Conservation (phyloP, 1,140 invertebrate species). For the Drosophila athabasca region DNA sequence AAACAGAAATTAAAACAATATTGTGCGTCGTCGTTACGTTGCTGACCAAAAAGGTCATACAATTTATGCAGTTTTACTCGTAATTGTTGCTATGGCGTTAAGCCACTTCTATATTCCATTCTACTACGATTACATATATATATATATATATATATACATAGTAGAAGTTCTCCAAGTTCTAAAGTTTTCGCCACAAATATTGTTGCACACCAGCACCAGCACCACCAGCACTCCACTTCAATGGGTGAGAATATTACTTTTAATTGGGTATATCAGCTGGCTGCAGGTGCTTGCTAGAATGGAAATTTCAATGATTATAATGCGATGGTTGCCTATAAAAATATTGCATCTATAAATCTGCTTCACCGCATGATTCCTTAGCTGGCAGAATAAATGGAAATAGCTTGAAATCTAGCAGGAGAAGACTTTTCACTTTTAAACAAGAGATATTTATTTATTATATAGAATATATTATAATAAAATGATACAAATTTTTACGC, state of each 20-base stretch:
- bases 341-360: too few relatives aligned
- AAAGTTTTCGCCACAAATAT: constrained; percentile 4
- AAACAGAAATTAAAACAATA: constrained; percentile 31
- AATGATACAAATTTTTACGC: too few relatives aligned
- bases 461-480: too few relatives aligned
- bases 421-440: too few relatives aligned
- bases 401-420: too few relatives aligned
- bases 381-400: too few relatives aligned
- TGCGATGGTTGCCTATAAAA: too few relatives aligned
- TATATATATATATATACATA: background rate
- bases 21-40: constrained; percentile 75
- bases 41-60: constrained; percentile 73
- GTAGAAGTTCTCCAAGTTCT: background rate
- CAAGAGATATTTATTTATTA: too few relatives aligned
- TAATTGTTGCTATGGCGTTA: constrained; percentile 49
- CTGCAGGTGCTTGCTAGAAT: background rate
- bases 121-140: constrained; percentile 2
- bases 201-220: too few relatives aligned
- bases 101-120: constrained; percentile 40
- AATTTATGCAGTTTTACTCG: constrained; percentile 51
- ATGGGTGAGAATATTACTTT: constrained; percentile 7
- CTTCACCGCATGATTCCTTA: too few relatives aligned
- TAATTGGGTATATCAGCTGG: constrained; percentile 29
- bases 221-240: too few relatives aligned
- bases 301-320: background rate